Evolutionary conservation across 2,113 vertebrate genomes (phyloP), one percentile per base, ranked within the genome.

Genomic region (Dipodomys stephensi): DNA sequence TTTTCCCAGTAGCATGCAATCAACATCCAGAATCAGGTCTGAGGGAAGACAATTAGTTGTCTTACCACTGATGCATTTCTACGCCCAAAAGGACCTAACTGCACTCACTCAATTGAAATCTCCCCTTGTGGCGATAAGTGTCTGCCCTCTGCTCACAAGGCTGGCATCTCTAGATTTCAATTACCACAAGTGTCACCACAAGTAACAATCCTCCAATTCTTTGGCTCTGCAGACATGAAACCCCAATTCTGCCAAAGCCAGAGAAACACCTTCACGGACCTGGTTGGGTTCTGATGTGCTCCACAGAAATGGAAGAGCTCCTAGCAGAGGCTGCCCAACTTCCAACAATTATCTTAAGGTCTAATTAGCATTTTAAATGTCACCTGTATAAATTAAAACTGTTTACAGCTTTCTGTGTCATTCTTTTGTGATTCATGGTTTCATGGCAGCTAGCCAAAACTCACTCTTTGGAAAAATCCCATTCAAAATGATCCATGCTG

Each of bases 311-410:
- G 96, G 95, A 97, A 97, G 92, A 6, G 87, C 94, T 97, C 95
- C 96, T 96, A 98, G 95, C 95, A 97, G 92, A 97, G 96, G 92
- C 94, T 97, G 90, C 96, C 97, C 97, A 95, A 97, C 93, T 97
- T 88, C 96, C 95, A 98, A 97, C 97, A 98, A 98, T 98, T 98
- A 98, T 97, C 97, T 96, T 97, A 98, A 98, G 98, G 98, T 98
- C 98, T 98, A 95, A 98, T 98, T 98, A 98, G 97, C 98, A 98
- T 98, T 98, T 98, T 98, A 98, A 98, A 98, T 98, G 98, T 98
- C 98, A 98, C 98, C 96, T 98, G 98, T 98, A 98, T 98, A 98
- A 98, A 98, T 98, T 98, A 98, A 72, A 96, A 94, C 93, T 98
- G 98, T 98, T 98, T 98, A 97, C 97, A 71, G 94, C 96, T 96